phyloP scores from a whole-genome alignment of 2,888 invertebrate species.

The Bombylius major region DNA sequence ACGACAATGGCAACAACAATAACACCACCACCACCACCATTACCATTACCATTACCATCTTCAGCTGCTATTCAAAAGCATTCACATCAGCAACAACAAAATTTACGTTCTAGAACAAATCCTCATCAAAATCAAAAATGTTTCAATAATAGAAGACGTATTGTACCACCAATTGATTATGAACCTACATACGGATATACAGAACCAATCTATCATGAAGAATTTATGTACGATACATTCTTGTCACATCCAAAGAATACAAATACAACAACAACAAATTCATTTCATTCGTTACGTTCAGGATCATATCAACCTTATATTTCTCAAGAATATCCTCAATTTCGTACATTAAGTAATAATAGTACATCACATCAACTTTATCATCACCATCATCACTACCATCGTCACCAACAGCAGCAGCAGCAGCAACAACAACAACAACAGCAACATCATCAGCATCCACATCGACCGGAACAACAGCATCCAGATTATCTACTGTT shows the following conservation, averaged over 20 bases:
- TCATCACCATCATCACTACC: slow-evolving; percentile 9
- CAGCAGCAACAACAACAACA: slow-evolving; percentile 3
- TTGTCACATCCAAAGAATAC: slow-evolving; percentile 23
- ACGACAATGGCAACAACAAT: neutral
- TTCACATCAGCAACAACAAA: slow-evolving; percentile 8
- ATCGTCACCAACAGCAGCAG: slow-evolving; percentile 8
- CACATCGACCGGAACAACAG: neutral
- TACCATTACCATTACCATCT: no score
- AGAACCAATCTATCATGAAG: slow-evolving; percentile 66
- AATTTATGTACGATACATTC: slow-evolving; percentile 56
- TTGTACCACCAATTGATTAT: slow-evolving; percentile 22
- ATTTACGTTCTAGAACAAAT: slow-evolving; percentile 30
- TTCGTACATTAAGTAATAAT: slow-evolving; percentile 12
- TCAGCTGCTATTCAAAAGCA: neutral
- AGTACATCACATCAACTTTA: neutral
- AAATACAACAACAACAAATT: neutral
- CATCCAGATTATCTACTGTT: slow-evolving; percentile 5
- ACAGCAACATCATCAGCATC: slow-evolving; percentile 4
- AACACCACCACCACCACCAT: no score
- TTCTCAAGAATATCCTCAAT: slow-evolving; percentile 30
- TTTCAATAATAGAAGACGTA: slow-evolving; percentile 26
- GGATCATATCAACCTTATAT: slow-evolving; percentile 26
- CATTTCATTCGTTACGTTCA: slow-evolving; percentile 30
- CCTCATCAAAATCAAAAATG: slow-evolving; percentile 21
- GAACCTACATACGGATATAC: slow-evolving; percentile 39